A percentile compares a stretch with the other conserved stretches of the same genome.
These are phyloP conservation scores for Choloepus didactylus DNA, from an alignment of 2,797 vertebrate species.

Conservation along the genomic window DNA sequence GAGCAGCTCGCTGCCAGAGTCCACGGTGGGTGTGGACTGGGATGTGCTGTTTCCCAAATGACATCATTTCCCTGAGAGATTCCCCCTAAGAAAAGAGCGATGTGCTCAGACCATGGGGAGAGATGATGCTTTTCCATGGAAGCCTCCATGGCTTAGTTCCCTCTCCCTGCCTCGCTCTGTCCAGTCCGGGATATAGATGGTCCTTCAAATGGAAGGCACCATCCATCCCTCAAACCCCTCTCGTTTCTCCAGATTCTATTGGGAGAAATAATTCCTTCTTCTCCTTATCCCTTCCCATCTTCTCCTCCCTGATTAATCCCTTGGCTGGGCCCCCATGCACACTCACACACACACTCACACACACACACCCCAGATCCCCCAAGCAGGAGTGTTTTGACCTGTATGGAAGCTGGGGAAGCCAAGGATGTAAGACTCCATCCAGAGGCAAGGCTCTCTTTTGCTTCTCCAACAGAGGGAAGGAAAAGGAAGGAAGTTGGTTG, in stretches of 20 bases:
- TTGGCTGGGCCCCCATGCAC: rapidly evolving
- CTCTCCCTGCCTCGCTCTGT: neutral
- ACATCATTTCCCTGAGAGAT: conserved; percentile 54
- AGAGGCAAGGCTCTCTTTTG: neutral
- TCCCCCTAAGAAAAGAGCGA: neutral
- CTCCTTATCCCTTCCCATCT: neutral
- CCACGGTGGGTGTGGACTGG: neutral
- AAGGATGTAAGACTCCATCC: neutral
- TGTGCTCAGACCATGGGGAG: neutral
- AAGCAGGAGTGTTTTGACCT: rapidly evolving
- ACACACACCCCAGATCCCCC: neutral
- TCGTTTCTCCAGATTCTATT: neutral
- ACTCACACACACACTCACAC: rapidly evolving
- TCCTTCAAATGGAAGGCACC: neutral
- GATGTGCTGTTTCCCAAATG: conserved; percentile 23
- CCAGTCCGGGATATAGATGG: neutral
- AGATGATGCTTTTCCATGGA: neutral
- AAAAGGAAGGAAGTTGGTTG: neutral
- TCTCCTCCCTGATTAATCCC: neutral
- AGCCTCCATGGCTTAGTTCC: no score
- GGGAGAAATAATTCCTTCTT: neutral
- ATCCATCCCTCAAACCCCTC: neutral
- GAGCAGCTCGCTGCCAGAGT: neutral
- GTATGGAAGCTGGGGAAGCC: rapidly evolving
- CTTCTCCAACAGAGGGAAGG: neutral